A percentile compares a stretch with the other conserved stretches of the same genome.
These are phyloP conservation scores for Actinia equina DNA, from an alignment of 64 coral and sea anemone genomes.

Conservation along the genomic window DNA sequence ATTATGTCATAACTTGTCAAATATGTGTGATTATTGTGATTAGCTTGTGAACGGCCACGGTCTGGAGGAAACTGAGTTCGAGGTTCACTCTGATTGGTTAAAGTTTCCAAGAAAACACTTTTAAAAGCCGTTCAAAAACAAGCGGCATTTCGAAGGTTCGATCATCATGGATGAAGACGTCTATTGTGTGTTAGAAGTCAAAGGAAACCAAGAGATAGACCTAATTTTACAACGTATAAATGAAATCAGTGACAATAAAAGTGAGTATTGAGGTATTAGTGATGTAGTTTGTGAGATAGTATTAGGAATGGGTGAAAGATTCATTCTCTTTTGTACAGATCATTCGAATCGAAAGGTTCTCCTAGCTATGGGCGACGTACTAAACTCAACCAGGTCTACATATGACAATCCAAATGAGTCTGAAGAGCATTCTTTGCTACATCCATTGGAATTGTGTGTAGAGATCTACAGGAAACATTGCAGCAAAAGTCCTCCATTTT, in stretches of 20 bases:
- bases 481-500: constrained; percentile 43
- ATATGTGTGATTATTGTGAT: not conserved
- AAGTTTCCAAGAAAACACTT: not conserved
- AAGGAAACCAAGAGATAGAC: not conserved
- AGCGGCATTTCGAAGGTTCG: not conserved
- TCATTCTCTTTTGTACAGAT: not conserved
- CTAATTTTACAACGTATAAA: not conserved
- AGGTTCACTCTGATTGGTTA: not conserved
- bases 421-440: not conserved
- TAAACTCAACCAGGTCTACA: not conserved
- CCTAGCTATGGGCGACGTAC: not conserved
- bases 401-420: not conserved
- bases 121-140: constrained; percentile 4
- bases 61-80: not conserved
- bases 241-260: not conserved
- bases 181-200: not conserved
- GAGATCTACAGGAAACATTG: constrained; percentile 39
- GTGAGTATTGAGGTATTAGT: not conserved
- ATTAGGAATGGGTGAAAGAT: not conserved
- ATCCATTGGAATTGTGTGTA: constrained; percentile 42
- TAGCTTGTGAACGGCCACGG: not conserved
- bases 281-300: too few relatives aligned
- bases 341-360: not conserved
- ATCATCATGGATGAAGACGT: not conserved
- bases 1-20: not conserved